Conservation (phyloP, 2,888 invertebrate species). For the Sesamia inferens region DNA sequence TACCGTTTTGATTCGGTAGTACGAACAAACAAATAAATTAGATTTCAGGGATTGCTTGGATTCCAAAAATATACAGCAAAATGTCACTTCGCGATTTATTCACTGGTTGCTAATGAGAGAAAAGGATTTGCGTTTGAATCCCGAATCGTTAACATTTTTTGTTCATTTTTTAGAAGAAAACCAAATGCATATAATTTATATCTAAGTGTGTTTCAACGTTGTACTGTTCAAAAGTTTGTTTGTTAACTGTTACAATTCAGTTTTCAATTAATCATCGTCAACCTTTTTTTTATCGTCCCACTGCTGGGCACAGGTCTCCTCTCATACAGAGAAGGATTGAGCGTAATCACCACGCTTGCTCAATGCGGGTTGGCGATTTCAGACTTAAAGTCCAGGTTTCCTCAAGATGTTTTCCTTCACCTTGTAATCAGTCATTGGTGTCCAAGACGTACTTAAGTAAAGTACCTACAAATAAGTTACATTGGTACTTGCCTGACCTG, state of each 20-base stretch:
- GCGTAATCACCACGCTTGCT: no score
- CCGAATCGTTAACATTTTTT: constrained; percentile 30
- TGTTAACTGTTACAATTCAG: neutral
- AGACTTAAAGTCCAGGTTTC: no score
- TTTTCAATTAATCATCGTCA: neutral
- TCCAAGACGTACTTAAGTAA: no score
- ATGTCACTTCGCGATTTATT: constrained; percentile 67
- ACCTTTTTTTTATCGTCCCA: no score
- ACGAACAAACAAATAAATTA: constrained; percentile 61
- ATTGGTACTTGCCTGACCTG: no score
- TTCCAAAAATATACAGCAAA: constrained; percentile 63
- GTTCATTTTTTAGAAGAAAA: constrained; percentile 36
- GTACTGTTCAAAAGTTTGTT: neutral
- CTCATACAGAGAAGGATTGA: no score
- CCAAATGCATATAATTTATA: constrained; percentile 29
- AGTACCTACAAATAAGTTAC: no score
- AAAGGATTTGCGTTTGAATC: constrained; percentile 50
- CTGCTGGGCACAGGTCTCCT: no score
- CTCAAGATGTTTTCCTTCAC: no score
- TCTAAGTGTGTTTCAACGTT: neutral
- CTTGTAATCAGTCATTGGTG: no score
- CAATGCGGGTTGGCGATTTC: no score
- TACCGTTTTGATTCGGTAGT: constrained; percentile 31
- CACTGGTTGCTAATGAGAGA: constrained; percentile 64
- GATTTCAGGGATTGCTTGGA: constrained; percentile 37